Conservation (phyloP, 2,888 invertebrate genomes). For the Alloscopus bannaensis region DNA sequence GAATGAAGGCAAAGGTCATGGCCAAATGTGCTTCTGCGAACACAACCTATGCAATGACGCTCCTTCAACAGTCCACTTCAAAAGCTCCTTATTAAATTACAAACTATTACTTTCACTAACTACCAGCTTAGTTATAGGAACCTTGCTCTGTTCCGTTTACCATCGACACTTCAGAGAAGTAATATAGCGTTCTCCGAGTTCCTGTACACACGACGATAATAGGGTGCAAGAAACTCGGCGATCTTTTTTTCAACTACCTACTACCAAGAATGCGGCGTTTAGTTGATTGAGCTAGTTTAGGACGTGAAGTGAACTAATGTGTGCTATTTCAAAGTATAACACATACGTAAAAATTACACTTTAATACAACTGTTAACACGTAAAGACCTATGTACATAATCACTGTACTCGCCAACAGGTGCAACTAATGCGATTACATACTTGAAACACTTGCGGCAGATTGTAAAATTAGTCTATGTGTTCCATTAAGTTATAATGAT, state of each 20-base stretch:
- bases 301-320: slow-evolving; percentile 31
- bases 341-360: neutral
- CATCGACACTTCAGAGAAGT: slow-evolving; percentile 50
- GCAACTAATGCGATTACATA: too few relatives aligned
- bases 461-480: too few relatives aligned
- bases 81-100: slow-evolving; percentile 42
- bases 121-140: slow-evolving; percentile 37
- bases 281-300: too few relatives aligned
- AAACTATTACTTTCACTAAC: slow-evolving; percentile 47
- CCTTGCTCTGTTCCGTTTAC: slow-evolving; percentile 27
- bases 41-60: slow-evolving; percentile 94
- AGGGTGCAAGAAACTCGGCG: too few relatives aligned
- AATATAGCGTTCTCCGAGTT: slow-evolving; percentile 7
- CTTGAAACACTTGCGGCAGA: too few relatives aligned
- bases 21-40: slow-evolving; percentile 99
- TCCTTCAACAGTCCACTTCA: slow-evolving; percentile 62
- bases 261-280: too few relatives aligned
- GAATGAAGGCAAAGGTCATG: slow-evolving; percentile 98
- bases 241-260: too few relatives aligned
- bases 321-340: slow-evolving; percentile 37
- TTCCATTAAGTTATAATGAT: too few relatives aligned
- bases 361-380: too few relatives aligned
- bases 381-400: too few relatives aligned
- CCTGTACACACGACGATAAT: too few relatives aligned
- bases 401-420: too few relatives aligned